Evolutionary conservation across 2,113 vertebrate species (phyloP).

Genomic region (Redunca redunca): DNA sequence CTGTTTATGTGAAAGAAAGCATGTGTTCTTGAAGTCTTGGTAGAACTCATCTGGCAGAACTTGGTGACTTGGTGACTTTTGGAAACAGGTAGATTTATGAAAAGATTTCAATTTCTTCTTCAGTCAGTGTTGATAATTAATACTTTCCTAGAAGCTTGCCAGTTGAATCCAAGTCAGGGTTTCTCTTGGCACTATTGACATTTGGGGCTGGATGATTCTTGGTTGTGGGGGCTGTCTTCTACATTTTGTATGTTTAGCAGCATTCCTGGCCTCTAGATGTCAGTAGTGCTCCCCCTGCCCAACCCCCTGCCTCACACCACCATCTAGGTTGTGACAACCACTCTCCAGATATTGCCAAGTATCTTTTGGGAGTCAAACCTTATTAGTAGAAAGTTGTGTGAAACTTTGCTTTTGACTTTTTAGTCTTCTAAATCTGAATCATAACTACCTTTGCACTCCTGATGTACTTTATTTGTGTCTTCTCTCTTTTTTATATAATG

Average conservation of each 20-base stretch:
- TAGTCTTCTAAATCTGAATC: no score
- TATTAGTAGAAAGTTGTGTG: no score
- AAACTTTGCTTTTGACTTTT: no score
- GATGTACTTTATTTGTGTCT: no score
- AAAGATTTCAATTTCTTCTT: neutral
- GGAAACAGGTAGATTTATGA: neutral
- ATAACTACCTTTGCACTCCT: no score
- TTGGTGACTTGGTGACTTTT: neutral
- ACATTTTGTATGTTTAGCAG: neutral
- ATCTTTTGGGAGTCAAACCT: no score
- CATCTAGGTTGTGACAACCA: neutral
- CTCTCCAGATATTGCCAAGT: no score
- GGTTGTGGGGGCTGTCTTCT: neutral
- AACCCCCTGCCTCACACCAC: no score
- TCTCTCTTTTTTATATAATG: no score
- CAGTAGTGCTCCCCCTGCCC: neutral
- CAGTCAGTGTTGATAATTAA: neutral
- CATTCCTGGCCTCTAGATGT: neutral
- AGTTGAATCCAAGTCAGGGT: neutral
- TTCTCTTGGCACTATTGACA: neutral
- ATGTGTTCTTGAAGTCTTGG: neutral
- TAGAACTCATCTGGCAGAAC: neutral
- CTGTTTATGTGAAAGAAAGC: neutral
- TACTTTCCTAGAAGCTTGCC: neutral
- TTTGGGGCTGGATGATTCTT: neutral